Evolutionary conservation across 2,797 vertebrate genomes (phyloP).

Genomic region (Tenualosa thibaudeaui): DNA sequence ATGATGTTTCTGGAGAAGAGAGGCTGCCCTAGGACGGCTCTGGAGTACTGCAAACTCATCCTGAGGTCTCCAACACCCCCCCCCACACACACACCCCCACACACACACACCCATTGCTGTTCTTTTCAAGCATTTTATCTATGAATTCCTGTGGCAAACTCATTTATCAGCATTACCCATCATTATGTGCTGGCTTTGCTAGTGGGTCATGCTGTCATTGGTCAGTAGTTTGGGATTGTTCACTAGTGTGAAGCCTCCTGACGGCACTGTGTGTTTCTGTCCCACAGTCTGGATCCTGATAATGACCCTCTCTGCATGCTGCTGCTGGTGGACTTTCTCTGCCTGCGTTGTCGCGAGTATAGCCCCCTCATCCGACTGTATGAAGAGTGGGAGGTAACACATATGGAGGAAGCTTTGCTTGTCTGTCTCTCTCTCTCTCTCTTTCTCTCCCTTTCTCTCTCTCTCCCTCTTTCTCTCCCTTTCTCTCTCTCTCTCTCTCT

Average conservation of each 20-base stretch:
- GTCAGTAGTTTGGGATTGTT: background rate
- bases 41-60: conserved; percentile 96
- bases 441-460: background rate
- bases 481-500: background rate
- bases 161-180: no score
- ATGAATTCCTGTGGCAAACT: background rate
- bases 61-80: conserved; percentile 76
- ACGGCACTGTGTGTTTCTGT: conserved; percentile 3
- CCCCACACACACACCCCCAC: no score
- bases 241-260: background rate
- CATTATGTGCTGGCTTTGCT: background rate
- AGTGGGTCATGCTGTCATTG: background rate
- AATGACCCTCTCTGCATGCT: conserved; percentile 93
- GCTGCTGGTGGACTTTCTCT: conserved; percentile 89
- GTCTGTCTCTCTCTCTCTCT: background rate
- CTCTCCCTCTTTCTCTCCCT: no score
- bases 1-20: conserved; percentile 95
- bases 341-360: conserved; percentile 87
- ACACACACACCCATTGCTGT: background rate
- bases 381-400: conserved; percentile 93
- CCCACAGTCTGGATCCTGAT: conserved; percentile 88
- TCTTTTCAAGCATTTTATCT: background rate
- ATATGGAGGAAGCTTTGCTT: background rate
- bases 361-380: conserved; percentile 82
- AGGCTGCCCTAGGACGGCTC: conserved; percentile 91